A percentile compares a stretch with the other conserved stretches of the same genome.
These are phyloP conservation scores for Nerophis ophidion DNA, from an alignment of 2,113 vertebrate species.

Conservation along the genomic window DNA sequence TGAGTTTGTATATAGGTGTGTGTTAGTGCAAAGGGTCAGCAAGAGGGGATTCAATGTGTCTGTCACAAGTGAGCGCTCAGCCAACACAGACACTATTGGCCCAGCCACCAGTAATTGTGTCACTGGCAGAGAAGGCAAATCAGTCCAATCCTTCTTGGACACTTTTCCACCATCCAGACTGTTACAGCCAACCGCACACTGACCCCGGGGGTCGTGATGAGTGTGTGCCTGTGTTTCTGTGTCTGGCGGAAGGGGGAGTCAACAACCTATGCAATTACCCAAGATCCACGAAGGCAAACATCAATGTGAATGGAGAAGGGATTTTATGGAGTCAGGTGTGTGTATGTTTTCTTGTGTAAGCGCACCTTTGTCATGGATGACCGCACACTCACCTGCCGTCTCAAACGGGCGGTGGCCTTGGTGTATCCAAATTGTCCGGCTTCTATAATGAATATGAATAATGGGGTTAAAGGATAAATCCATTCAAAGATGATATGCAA, in stretches of 20 bases:
- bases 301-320: slow-evolving; percentile 22
- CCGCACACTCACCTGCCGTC: slow-evolving; percentile 45
- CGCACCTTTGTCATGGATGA: slow-evolving; percentile 37
- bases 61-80: slow-evolving; percentile 64
- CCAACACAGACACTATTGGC: slow-evolving; percentile 48
- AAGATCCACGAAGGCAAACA: slow-evolving; percentile 55
- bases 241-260: slow-evolving; percentile 29
- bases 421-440: slow-evolving; percentile 15
- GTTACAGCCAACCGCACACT: slow-evolving; percentile 65
- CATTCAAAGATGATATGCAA: slow-evolving; percentile 11
- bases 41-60: slow-evolving; percentile 58
- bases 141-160: slow-evolving; percentile 36
- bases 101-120: slow-evolving; percentile 29
- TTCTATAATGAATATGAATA: slow-evolving; percentile 8
- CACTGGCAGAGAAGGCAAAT: slow-evolving; percentile 33
- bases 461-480: slow-evolving; percentile 21
- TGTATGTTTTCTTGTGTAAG: slow-evolving; percentile 24
- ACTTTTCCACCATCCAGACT: slow-evolving; percentile 40
- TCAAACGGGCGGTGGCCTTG: slow-evolving; percentile 24
- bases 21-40: slow-evolving; percentile 55
- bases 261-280: slow-evolving; percentile 35
- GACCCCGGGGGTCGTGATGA: slow-evolving; percentile 40
- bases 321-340: slow-evolving; percentile 36
- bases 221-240: slow-evolving; percentile 19
- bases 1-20: slow-evolving; percentile 9